Conservation (phyloP, 2,113 vertebrate genomes). For the Stigmatopora nigra region DNA sequence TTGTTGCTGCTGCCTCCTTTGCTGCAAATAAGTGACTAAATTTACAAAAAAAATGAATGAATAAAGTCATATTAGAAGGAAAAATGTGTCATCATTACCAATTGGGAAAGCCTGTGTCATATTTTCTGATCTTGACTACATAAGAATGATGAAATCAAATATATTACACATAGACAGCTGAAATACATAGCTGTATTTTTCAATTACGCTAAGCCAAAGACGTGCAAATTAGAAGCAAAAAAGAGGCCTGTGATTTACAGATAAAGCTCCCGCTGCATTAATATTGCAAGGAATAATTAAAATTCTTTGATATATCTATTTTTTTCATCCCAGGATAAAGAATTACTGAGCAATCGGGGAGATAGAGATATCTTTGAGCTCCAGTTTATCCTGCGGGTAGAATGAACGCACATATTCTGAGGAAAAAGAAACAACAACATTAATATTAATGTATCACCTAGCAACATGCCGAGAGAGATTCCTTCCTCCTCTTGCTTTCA, state of each 20-base stretch:
- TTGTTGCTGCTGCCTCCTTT: not conserved
- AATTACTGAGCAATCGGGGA: constrained; percentile 52
- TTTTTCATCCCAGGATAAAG: constrained; percentile 14
- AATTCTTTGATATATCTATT: constrained; percentile 35
- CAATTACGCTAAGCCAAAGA: constrained; percentile 28
- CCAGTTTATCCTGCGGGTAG: constrained; percentile 41
- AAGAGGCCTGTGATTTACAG: constrained; percentile 20
- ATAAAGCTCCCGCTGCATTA: constrained; percentile 34
- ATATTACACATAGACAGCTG: not conserved
- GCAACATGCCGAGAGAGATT: constrained; percentile 52
- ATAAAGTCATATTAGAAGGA: not conserved
- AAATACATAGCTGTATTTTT: constrained; percentile 5
- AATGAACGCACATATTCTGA: constrained; percentile 38
- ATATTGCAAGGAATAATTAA: constrained; percentile 53
- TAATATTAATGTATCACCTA: constrained; percentile 63
- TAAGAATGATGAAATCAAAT: constrained; percentile 4
- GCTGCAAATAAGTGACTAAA: not conserved
- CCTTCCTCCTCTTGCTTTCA: constrained; percentile 34
- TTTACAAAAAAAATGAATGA: not conserved
- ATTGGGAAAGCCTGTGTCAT: not conserved
- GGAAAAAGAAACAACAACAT: constrained; percentile 47
- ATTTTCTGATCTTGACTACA: not conserved
- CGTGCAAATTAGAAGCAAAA: constrained; percentile 19
- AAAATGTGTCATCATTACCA: not conserved
- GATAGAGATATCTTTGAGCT: constrained; percentile 55